Evolutionary conservation across 2,797 vertebrate species (phyloP).

Genomic region (Aulostomus chinensis): DNA sequence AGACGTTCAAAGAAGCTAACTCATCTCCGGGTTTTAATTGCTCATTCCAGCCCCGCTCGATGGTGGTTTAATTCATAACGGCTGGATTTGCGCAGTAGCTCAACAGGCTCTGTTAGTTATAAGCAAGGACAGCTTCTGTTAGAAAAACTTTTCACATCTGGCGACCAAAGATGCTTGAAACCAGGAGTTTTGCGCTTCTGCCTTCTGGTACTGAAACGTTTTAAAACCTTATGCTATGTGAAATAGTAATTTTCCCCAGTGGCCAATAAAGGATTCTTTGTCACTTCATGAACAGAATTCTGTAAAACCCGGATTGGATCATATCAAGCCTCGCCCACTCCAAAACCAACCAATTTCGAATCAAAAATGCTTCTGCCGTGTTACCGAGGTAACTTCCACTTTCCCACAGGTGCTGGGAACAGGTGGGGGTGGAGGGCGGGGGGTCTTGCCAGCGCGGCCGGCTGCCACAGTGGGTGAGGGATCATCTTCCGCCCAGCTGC

Average conservation of each 20-base stretch:
- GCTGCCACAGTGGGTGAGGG: constrained; percentile 42
- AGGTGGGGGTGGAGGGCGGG: constrained; percentile 36
- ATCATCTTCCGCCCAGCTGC: constrained; percentile 76
- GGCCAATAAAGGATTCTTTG: no score
- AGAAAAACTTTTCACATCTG: constrained; percentile 12
- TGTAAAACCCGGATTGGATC: background rate
- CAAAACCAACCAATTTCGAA: background rate
- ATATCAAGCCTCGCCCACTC: background rate
- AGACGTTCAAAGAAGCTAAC: no score
- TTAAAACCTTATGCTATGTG: no score
- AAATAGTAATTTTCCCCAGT: no score
- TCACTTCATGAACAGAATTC: no score
- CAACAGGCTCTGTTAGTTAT: constrained; percentile 4
- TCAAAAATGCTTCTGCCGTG: constrained; percentile 1
- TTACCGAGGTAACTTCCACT: constrained; percentile 24
- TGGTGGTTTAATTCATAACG: constrained; percentile 8
- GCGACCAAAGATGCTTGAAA: background rate
- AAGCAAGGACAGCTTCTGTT: background rate
- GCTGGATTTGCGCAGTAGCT: constrained; percentile 23
- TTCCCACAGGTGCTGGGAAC: constrained; percentile 60
- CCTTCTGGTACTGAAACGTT: no score
- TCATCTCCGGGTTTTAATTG: no score
- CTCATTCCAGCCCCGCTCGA: no score
- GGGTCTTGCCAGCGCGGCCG: constrained; percentile 23
- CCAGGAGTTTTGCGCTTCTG: no score